Evolutionary conservation across 2,797 vertebrate genomes (phyloP).

Genomic region (Loris lydekkerianus): DNA sequence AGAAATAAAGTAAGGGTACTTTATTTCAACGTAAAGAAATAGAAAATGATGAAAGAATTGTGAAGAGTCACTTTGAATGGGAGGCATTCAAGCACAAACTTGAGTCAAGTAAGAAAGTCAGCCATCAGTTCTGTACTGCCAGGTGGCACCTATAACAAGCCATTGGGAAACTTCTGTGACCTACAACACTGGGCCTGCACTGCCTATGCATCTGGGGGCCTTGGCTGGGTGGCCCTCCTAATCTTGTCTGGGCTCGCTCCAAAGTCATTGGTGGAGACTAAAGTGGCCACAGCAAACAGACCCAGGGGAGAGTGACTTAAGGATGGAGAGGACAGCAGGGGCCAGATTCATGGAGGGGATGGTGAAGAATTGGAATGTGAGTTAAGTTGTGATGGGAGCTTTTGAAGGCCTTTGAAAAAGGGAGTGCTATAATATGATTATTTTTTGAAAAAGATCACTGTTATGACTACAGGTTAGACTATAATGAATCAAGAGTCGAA

Average conservation of each 20-base stretch:
- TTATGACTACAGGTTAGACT: neutral
- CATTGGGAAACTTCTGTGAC: neutral
- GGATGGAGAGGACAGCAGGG: neutral
- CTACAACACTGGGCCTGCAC: neutral
- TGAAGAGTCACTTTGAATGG: neutral
- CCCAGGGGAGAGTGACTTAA: neutral
- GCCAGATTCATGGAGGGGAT: neutral
- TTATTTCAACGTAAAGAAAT: neutral
- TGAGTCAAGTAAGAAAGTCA: neutral
- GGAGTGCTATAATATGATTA: neutral
- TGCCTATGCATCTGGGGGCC: neutral
- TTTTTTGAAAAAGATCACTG: neutral
- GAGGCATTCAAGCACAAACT: neutral
- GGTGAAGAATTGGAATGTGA: neutral
- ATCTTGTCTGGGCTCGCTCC: neutral
- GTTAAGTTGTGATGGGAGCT: neutral
- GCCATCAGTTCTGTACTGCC: neutral
- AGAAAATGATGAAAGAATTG: neutral
- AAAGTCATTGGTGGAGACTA: neutral
- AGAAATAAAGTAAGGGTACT: no score
- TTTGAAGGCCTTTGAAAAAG: neutral
- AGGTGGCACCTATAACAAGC: neutral
- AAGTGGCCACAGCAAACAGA: neutral
- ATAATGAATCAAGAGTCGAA: neutral
- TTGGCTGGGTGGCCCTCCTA: neutral